Percentiles rank a stretch among this genome's conserved stretches.
Evolutionary conservation across 2,797 vertebrate species (phyloP).

Genomic region (Clamator glandarius): DNA sequence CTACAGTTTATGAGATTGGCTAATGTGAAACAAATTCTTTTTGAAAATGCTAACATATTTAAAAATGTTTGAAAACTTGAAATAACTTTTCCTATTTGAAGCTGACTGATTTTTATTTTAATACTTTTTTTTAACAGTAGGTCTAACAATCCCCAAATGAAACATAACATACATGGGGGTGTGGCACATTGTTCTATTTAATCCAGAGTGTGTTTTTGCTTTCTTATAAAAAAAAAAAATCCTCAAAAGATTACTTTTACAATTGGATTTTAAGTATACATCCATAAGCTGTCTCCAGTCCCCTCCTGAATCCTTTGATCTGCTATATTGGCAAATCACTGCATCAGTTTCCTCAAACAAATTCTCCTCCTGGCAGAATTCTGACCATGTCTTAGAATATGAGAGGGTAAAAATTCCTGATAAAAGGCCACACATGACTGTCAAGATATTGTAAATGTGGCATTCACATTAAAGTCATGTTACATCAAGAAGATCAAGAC

Average conservation of each 20-base stretch:
- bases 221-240: not conserved
- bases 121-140: not conserved
- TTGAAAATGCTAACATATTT: not conserved
- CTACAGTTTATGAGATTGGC: not conserved
- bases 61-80: not conserved
- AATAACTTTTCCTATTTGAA: not conserved
- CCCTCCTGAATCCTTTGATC: not conserved
- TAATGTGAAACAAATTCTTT: not conserved
- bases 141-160: not conserved
- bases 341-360: not conserved
- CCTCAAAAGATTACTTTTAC: not conserved
- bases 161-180: not conserved
- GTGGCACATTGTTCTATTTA: not conserved
- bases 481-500: not conserved
- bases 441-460: not conserved
- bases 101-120: not conserved
- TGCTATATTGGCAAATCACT: not conserved
- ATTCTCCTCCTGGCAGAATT: not conserved
- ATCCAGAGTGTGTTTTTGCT: not conserved
- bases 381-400: not conserved
- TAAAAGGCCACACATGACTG: not conserved
- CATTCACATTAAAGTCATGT: not conserved
- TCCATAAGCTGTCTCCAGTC: not conserved
- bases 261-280: not conserved
- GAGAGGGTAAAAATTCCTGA: not conserved